Evolutionary conservation across 1,140 invertebrate genomes (phyloP).

Genomic region (Zaprionus africanus): DNA sequence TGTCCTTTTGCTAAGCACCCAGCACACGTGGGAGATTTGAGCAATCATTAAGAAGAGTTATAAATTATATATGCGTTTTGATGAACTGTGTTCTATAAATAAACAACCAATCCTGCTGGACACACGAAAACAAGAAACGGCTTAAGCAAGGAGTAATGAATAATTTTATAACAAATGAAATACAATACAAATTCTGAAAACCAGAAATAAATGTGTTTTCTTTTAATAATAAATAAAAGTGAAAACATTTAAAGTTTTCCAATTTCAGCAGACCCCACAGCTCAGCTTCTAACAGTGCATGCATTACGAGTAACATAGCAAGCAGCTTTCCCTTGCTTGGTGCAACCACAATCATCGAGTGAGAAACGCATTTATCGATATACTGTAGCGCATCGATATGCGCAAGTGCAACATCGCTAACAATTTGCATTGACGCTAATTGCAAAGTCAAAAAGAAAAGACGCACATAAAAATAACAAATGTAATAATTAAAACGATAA

Average conservation of each 20-base stretch:
- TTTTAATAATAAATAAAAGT: not conserved
- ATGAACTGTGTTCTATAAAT: not conserved
- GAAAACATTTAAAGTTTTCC: not conserved
- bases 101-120: not conserved
- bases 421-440: conserved; percentile 45
- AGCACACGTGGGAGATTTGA: not conserved
- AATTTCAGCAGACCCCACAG: not conserved
- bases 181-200: not conserved
- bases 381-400: not conserved
- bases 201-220: not conserved
- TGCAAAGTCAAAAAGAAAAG: conserved; percentile 32
- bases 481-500: conserved; percentile 22
- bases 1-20: conserved; percentile 20
- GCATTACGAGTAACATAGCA: not conserved
- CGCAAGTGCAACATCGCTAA: conserved; percentile 23
- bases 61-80: not conserved
- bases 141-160: not conserved
- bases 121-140: not conserved
- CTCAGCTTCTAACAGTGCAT: not conserved
- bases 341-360: not conserved
- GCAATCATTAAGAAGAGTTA: conserved; percentile 1
- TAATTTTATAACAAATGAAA: too few relatives aligned
- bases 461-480: conserved; percentile 45
- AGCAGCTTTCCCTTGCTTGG: not conserved
- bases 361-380: conserved; percentile 22